phyloP scores from a whole-genome alignment of 1,140 invertebrate species.

The Leptinotarsa undecemlineata region DNA sequence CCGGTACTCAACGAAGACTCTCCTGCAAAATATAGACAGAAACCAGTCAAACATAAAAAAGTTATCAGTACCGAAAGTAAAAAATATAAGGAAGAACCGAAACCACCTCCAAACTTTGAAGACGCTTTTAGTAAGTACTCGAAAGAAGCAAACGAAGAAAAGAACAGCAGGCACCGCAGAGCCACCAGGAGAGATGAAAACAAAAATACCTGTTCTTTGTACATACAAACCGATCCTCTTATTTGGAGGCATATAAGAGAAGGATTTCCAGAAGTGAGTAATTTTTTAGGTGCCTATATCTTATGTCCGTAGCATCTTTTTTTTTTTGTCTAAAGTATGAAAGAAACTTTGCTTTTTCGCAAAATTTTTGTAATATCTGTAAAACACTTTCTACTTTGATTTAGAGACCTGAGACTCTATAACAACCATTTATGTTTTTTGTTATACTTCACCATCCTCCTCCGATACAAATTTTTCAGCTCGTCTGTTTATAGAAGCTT shows the following conservation, averaged over 20 bases:
- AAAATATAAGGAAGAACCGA: slow-evolving; percentile 27
- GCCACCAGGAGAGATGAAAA: slow-evolving; percentile 62
- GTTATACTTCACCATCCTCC: too few relatives aligned
- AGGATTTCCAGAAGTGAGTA: slow-evolving; percentile 67
- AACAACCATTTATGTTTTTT: too few relatives aligned
- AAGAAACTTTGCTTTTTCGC: too few relatives aligned
- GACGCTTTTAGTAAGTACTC: slow-evolving; percentile 65
- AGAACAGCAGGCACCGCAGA: slow-evolving; percentile 54
- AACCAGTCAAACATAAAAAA: slow-evolving; percentile 30
- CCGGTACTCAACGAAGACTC: slow-evolving; percentile 32
- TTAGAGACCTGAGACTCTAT: too few relatives aligned
- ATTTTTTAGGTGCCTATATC: background rate
- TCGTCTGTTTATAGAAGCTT: too few relatives aligned
- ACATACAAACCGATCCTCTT: slow-evolving; percentile 96
- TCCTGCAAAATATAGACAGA: slow-evolving; percentile 1
- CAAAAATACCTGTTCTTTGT: slow-evolving; percentile 89
- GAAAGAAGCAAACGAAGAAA: slow-evolving; percentile 65
- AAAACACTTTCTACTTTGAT: too few relatives aligned
- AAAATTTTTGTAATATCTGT: too few relatives aligned
- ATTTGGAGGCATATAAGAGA: slow-evolving; percentile 91
- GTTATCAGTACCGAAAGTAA: background rate
- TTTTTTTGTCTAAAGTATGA: too few relatives aligned
- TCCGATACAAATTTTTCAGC: too few relatives aligned
- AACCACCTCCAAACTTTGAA: slow-evolving; percentile 46
- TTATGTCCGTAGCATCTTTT: too few relatives aligned